Conservation (phyloP, 2,888 invertebrate species). For the Eupelmus urozonus region DNA sequence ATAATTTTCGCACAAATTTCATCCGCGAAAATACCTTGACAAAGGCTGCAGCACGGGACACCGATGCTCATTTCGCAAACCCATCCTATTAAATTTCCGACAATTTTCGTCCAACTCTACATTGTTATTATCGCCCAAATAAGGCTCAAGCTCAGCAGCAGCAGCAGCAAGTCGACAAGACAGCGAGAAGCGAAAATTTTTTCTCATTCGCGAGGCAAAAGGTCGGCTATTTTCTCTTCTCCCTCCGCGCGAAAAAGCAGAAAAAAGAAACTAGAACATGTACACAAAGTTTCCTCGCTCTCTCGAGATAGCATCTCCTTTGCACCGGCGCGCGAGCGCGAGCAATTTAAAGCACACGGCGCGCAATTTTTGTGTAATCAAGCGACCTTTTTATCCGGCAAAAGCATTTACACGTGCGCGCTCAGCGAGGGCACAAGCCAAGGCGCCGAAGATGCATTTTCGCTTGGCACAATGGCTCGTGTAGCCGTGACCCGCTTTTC, state of each 20-base stretch:
- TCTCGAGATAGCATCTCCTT: constrained; percentile 15
- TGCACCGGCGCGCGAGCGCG: background rate
- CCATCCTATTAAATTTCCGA: background rate
- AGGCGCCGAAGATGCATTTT: constrained; percentile 36
- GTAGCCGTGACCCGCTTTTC: constrained; percentile 56
- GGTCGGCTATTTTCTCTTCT: constrained; percentile 12
- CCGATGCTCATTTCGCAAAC: background rate
- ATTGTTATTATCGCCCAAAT: background rate
- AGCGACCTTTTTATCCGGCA: background rate
- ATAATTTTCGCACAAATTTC: too few relatives aligned
- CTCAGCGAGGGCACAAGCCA: background rate
- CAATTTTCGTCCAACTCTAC: background rate
- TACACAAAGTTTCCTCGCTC: background rate
- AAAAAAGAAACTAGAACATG: constrained; percentile 20
- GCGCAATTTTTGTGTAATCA: constrained; percentile 35
- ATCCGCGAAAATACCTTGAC: too few relatives aligned
- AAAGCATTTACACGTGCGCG: background rate
- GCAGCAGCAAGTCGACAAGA: background rate
- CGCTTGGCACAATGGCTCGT: constrained; percentile 26
- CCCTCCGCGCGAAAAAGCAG: background rate
- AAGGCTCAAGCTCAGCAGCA: background rate
- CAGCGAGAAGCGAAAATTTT: background rate
- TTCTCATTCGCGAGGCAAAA: background rate
- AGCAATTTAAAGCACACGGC: too few relatives aligned
- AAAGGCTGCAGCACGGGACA: too few relatives aligned